Evolutionary conservation across 1,140 invertebrate species (phyloP).

Genomic region (Aphis gossypii): DNA sequence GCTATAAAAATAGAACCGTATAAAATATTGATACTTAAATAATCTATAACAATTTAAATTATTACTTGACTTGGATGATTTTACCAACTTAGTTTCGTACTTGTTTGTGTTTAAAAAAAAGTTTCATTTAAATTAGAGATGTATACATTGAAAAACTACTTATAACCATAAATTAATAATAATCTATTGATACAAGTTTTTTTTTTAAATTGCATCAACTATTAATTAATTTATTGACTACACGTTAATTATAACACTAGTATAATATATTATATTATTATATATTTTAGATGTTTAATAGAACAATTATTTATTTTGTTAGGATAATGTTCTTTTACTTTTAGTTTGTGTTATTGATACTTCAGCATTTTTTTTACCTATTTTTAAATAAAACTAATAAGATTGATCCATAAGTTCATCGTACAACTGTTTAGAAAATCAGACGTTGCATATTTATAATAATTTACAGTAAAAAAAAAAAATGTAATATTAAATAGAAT

Average conservation of each 20-base stretch:
- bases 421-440: neutral
- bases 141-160: neutral
- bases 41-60: neutral
- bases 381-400: neutral
- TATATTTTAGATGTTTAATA: neutral
- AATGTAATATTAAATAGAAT: neutral
- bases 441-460: neutral
- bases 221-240: neutral
- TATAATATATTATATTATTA: neutral
- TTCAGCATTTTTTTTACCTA: neutral
- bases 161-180: neutral
- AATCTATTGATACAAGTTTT: neutral
- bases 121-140: no score
- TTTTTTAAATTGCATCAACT: neutral
- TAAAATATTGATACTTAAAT: neutral
- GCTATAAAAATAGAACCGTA: neutral
- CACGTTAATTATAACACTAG: neutral
- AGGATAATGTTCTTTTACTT: neutral
- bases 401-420: neutral
- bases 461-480: neutral
- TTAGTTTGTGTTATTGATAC: neutral
- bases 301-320: neutral
- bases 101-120: no score
- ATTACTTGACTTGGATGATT: no score
- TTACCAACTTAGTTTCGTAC: no score